Conservation (phyloP, 2,888 invertebrate species). For the Lottia gigantea region DNA sequence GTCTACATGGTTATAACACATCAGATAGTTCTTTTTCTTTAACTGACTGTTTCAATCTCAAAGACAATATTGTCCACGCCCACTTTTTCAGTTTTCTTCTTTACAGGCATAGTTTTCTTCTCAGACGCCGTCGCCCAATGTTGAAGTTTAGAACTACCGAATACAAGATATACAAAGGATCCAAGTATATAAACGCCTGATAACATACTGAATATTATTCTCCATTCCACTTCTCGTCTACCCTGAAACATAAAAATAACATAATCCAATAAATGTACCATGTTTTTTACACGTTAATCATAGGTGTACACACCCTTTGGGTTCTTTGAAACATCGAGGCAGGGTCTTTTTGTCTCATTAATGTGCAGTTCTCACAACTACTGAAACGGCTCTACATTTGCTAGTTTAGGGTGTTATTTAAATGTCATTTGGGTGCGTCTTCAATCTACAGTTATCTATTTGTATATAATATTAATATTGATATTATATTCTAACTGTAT, state of each 20-base stretch:
- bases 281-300: neutral
- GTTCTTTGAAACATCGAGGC: too few species aligned
- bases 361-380: too few species aligned
- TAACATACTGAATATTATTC: neutral
- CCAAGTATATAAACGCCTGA: neutral
- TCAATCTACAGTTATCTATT: too few species aligned
- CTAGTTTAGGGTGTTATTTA: too few species aligned
- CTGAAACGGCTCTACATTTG: too few species aligned
- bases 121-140: neutral
- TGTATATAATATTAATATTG: too few species aligned
- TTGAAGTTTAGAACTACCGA: conserved; percentile 1
- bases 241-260: neutral
- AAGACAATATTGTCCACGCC: neutral
- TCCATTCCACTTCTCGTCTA: conserved; percentile 1
- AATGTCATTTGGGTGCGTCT: too few species aligned
- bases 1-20: too few species aligned
- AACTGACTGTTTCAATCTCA: neutral
- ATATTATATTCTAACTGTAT: too few species aligned
- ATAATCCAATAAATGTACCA: neutral
- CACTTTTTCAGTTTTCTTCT: neutral
- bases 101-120: neutral
- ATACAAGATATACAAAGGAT: neutral
- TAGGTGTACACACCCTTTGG: too few species aligned
- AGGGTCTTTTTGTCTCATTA: too few species aligned
- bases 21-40: too few species aligned